Base-by-base conservation (phyloP, 2,113 vertebrate species). In the Nansenia antarctica region DNA sequence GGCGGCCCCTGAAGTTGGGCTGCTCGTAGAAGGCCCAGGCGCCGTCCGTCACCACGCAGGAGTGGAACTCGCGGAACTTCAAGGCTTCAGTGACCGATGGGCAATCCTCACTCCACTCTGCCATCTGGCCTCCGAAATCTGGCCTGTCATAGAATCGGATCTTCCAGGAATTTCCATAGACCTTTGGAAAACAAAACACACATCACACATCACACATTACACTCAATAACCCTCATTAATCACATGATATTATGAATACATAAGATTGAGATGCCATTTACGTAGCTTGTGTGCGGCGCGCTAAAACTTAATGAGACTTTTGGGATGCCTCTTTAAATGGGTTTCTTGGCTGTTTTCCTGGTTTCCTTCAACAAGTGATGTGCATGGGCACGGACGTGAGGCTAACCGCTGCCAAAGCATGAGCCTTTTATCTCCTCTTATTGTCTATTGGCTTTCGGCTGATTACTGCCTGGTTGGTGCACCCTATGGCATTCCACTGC, bases 11-110 rank as follows among this genome's bases (percentile, higher is more conserved):
- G 73, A 83, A 88, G 70, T 82, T 78, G 14, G 86, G 79, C 49
- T 82, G 84, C 61, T 85, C 83, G 9, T 81, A 88, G 64, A 87
- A 77, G 65, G 80, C 76, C 86, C 87, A 89, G 2, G 86, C 73
- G 1, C 89, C 86, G 3, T 89, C 84, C 66, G 74, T 37, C 60
- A 89, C 83, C 37, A 82, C 68, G 5, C 82, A 86, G 55, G 86
- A 91, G 58, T 76, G 52, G 45, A 88, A 65, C 70, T 89, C 87
- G 59, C 26, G 31, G 22, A 83, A 76, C 70, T 75, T 83, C 31
- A 88, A 76, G 39, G 61, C 52, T n/a, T 88, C 78, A 2, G 53
- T 77, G 22, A 90, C 42, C 0, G 82, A 85, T 2, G 75, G 74
- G 45, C 86, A 88, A 42, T 89, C 82, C 3, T 83, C 79, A 2